Conservation (phyloP, 2,797 vertebrate species). For the Martes flavigula region DNA sequence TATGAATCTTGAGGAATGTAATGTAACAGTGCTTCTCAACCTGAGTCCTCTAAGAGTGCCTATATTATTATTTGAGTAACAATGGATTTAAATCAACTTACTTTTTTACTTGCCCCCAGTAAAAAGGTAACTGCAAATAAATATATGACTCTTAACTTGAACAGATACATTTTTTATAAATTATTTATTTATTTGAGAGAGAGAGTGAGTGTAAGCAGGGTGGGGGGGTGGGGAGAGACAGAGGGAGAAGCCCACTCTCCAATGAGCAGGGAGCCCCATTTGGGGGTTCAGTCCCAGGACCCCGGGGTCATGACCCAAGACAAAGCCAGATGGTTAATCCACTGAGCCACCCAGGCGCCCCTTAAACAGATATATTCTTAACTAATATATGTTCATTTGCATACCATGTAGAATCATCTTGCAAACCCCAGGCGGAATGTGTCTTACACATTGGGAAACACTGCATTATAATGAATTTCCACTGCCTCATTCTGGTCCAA, state of each 20-base stretch:
- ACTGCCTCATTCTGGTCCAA: constrained; percentile 64
- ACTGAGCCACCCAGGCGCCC: not conserved
- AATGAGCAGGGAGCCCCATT: not conserved
- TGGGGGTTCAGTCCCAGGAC: not conserved
- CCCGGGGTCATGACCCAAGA: not conserved
- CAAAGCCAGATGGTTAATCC: not conserved
- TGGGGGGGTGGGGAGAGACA: not conserved
- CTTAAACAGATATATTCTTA: not conserved
- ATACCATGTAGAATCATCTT: not conserved
- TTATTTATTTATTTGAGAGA: not conserved
- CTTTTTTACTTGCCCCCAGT: not conserved
- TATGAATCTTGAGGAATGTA: not conserved
- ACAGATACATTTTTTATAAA: not conserved
- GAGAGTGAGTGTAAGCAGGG: not conserved
- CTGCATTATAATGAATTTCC: constrained; percentile 76
- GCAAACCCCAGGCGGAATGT: not conserved
- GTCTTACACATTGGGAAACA: constrained; percentile 56
- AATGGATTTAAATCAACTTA: not conserved
- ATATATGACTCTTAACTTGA: not conserved
- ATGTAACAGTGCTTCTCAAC: not conserved
- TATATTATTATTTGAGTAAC: not conserved
- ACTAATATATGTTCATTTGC: not conserved
- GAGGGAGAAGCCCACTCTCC: not conserved
- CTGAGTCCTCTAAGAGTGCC: not conserved
- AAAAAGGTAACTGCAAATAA: not conserved